A percentile compares a stretch with the other conserved stretches of the same genome.
These are phyloP conservation scores for Bolinopsis microptera DNA, from an alignment of 37 sponge, comb jelly and placozoan species.

Conservation along the genomic window DNA sequence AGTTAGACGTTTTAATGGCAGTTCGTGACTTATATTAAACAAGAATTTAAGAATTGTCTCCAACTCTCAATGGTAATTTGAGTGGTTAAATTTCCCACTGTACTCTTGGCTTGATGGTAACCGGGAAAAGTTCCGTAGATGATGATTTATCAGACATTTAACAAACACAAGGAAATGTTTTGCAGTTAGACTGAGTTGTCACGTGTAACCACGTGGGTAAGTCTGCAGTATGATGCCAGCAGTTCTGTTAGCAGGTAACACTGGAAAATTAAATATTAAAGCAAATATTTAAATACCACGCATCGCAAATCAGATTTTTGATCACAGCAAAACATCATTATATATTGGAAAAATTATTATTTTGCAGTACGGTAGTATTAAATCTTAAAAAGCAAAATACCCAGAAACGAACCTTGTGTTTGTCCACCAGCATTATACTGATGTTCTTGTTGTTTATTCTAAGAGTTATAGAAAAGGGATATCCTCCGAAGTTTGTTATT, in stretches of 20 bases:
- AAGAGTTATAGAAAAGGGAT: constrained; percentile 40
- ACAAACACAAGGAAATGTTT: too few relatives aligned
- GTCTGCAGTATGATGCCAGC: constrained; percentile 54
- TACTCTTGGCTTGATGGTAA: too few relatives aligned
- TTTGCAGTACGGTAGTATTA: neutral
- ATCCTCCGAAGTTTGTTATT: constrained; percentile 36
- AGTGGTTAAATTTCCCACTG: too few relatives aligned
- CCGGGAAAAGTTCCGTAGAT: too few relatives aligned
- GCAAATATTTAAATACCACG: neutral
- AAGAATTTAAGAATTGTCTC: too few relatives aligned
- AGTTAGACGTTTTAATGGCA: too few relatives aligned
- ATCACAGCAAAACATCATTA: too few relatives aligned
- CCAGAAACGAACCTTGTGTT: constrained; percentile 10
- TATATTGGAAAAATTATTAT: neutral
- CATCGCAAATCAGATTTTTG: neutral
- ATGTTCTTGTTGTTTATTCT: constrained; percentile 19
- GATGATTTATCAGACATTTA: too few relatives aligned
- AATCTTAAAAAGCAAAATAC: too few relatives aligned
- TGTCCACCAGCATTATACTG: constrained; percentile 51
- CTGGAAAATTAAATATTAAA: constrained; percentile 5
- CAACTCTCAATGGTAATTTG: too few relatives aligned
- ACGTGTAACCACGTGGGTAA: neutral
- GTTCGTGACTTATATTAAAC: too few relatives aligned
- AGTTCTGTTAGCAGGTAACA: constrained; percentile 49
- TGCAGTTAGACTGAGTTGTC: neutral